A percentile compares a stretch with the other conserved stretches of the same genome.
Conservation (phyloP, 1,140 invertebrate species). For the Intoshia linei region DNA sequence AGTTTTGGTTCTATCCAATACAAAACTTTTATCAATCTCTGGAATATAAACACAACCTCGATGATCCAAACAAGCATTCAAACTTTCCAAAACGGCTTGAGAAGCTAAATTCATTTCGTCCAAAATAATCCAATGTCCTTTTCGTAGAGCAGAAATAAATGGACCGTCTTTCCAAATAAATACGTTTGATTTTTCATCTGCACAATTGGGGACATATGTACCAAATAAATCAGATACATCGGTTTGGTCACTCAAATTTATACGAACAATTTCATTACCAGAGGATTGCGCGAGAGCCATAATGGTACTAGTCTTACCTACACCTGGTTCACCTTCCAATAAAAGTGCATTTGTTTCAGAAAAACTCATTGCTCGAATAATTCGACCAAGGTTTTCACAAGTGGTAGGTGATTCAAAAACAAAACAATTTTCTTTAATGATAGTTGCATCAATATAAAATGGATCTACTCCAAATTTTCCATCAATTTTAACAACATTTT, state of each 20-base stretch:
- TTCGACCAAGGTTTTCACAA: slow-evolving; percentile 39
- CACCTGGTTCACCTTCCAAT: slow-evolving; percentile 78
- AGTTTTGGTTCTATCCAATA: slow-evolving; percentile 30
- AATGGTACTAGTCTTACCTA: slow-evolving; percentile 79
- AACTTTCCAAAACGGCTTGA: slow-evolving; percentile 76
- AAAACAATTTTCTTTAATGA: neutral
- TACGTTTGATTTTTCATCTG: slow-evolving; percentile 36
- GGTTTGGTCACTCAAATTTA: slow-evolving; percentile 93
- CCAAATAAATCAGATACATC: slow-evolving; percentile 90
- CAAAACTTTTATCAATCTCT: slow-evolving; percentile 56
- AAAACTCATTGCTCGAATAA: slow-evolving; percentile 54
- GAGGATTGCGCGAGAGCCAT: slow-evolving; percentile 52
- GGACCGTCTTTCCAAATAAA: slow-evolving; percentile 88
- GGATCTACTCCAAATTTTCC: no score
- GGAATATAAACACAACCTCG: slow-evolving; percentile 72
- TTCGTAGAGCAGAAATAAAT: slow-evolving; percentile 54
- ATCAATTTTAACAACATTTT: no score
- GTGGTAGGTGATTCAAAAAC: slow-evolving; percentile 39
- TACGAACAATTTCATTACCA: slow-evolving; percentile 44
- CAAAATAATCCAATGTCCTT: slow-evolving; percentile 72
- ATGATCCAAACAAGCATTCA: slow-evolving; percentile 93
- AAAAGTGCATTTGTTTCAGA: slow-evolving; percentile 49
- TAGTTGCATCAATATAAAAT: no score
- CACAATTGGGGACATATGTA: slow-evolving; percentile 62
- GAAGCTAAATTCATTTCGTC: slow-evolving; percentile 93